Evolutionary conservation across 2,113 vertebrate genomes (phyloP).

Genomic region (Ailurus styani): DNA sequence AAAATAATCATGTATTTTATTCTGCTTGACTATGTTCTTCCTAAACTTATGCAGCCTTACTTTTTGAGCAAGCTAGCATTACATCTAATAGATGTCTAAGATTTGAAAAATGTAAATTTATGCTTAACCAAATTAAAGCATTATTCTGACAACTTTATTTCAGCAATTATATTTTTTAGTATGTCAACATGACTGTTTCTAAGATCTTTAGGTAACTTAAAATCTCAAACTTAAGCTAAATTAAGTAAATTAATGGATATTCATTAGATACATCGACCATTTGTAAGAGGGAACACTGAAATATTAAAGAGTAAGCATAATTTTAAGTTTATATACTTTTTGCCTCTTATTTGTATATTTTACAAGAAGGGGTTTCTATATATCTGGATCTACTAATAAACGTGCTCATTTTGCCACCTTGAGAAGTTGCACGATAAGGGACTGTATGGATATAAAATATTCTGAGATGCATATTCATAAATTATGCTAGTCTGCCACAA

Average conservation of each 20-base stretch:
- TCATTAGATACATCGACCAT: background rate
- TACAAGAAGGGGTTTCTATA: background rate
- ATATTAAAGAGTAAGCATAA: background rate
- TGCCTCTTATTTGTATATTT: background rate
- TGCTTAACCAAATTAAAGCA: background rate
- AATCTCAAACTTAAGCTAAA: background rate
- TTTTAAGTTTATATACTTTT: background rate
- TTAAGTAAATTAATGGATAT: background rate
- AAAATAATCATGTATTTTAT: background rate
- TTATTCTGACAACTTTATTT: background rate
- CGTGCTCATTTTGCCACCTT: background rate
- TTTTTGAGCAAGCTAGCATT: background rate
- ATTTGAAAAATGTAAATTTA: background rate
- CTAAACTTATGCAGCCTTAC: background rate
- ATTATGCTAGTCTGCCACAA: background rate
- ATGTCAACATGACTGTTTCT: background rate
- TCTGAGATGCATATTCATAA: background rate
- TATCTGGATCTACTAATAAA: background rate
- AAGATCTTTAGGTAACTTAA: background rate
- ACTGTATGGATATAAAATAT: background rate
- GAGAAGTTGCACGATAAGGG: background rate
- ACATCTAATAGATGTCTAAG: background rate
- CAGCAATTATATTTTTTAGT: background rate
- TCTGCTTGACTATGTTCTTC: background rate
- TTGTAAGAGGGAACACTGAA: background rate